These are phyloP conservation scores for Phalacrocorax brasilianus DNA, from an alignment of 2,113 vertebrate species.

Conservation along the genomic window DNA sequence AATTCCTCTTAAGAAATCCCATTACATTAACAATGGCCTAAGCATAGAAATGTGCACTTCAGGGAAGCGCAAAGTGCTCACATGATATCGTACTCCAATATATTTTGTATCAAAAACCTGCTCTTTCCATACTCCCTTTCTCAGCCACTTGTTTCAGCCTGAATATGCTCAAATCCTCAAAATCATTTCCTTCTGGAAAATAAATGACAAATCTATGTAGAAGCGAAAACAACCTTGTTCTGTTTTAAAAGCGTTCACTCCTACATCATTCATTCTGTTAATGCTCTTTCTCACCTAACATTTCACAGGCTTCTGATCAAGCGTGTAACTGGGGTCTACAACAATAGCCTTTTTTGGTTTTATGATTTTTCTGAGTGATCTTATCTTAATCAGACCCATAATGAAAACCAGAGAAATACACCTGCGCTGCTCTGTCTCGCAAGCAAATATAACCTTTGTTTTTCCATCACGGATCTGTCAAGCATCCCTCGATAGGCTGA, in stretches of 20 bases:
- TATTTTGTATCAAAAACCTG: not conserved
- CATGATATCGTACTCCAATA: not conserved
- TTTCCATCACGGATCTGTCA: not conserved
- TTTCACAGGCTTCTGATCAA: not conserved
- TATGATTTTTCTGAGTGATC: not conserved
- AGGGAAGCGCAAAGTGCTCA: not conserved
- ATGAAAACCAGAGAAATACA: not conserved
- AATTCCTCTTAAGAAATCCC: not conserved
- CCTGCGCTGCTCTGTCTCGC: not conserved
- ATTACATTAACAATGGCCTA: not conserved
- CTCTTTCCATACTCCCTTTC: not conserved
- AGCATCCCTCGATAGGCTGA: not conserved
- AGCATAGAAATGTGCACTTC: not conserved
- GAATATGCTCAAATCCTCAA: not conserved
- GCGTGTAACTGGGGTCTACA: not conserved
- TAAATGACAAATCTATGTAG: not conserved
- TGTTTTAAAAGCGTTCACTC: not conserved
- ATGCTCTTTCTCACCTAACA: not conserved
- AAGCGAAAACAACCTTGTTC: not conserved
- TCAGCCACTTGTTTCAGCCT: not conserved
- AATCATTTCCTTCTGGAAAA: constrained; percentile 4
- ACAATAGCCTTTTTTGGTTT: not conserved
- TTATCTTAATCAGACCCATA: not conserved
- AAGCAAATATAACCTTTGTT: not conserved
- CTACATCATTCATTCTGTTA: not conserved